Conservation (phyloP, 2,113 vertebrate genomes). For the Pipa parva region DNA sequence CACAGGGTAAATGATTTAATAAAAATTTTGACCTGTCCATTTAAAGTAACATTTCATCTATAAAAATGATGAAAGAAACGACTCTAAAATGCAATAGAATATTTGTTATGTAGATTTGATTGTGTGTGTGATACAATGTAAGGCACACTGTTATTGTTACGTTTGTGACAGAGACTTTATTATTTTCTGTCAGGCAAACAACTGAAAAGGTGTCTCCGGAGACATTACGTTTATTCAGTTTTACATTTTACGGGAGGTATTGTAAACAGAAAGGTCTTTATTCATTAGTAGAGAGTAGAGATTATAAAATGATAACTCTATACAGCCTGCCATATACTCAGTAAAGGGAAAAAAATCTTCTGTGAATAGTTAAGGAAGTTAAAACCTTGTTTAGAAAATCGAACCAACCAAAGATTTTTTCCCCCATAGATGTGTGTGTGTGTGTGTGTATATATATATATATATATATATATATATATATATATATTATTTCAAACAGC, state of each 20-base stretch:
- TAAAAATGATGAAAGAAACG: neutral
- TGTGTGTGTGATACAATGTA: neutral
- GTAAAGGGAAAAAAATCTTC: too few relatives aligned
- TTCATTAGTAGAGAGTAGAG: conserved; percentile 3
- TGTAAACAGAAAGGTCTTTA: conserved; percentile 18
- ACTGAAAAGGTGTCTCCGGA: conserved; percentile 33
- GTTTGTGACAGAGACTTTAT: conserved; percentile 23
- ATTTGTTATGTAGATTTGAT: conserved; percentile 20
- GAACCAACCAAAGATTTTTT: neutral
- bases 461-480: neutral
- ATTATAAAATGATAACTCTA: neutral
- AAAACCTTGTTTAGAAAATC: conserved; percentile 1
- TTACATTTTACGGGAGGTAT: conserved; percentile 11
- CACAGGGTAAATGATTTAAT: neutral
- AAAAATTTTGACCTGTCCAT: neutral
- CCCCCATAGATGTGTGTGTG: too few relatives aligned
- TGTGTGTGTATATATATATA: neutral
- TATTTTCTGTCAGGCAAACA: conserved; percentile 36
- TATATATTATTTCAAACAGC: neutral
- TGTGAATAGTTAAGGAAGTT: neutral
- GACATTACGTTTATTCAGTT: neutral
- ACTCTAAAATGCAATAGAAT: neutral
- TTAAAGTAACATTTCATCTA: conserved; percentile 1
- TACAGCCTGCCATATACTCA: neutral
- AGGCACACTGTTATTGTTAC: conserved; percentile 26